Evolutionary conservation across 2,888 invertebrate species (phyloP).

Genomic region (Flexamia atlantica): DNA sequence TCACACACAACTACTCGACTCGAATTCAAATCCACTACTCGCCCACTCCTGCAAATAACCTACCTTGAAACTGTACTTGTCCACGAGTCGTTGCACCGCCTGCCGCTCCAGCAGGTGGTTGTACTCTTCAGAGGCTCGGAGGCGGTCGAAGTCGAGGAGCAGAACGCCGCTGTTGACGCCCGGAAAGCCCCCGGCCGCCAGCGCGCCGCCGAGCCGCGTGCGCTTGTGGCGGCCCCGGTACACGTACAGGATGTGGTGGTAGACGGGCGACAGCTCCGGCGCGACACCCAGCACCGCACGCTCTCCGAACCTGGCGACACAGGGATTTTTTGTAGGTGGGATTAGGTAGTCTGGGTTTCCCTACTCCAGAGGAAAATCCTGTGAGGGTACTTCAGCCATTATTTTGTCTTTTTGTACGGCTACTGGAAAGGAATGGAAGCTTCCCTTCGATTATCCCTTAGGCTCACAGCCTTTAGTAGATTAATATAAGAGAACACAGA

Average conservation of each 20-base stretch:
- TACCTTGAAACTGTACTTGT: conserved; percentile 81
- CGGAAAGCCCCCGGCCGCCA: conserved; percentile 78
- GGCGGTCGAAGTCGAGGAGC: conserved; percentile 82
- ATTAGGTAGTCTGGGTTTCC: too few species aligned
- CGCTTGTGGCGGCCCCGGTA: conserved; percentile 76
- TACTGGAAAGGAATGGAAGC: too few species aligned
- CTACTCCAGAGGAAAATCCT: too few species aligned
- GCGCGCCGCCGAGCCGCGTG: conserved; percentile 72
- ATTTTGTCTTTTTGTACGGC: too few species aligned
- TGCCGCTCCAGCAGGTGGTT: conserved; percentile 77
- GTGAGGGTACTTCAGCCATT: too few species aligned
- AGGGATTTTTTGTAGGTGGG: too few species aligned
- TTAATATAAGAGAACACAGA: too few species aligned
- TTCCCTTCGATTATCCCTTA: too few species aligned
- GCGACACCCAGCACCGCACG: conserved; percentile 84
- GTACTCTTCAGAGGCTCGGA: conserved; percentile 81
- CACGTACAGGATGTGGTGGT: conserved; percentile 84
- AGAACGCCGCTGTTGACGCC: conserved; percentile 91
- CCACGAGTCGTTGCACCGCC: conserved; percentile 77
- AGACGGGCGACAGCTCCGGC: conserved; percentile 87
- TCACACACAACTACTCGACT: too few species aligned
- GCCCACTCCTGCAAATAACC: too few species aligned
- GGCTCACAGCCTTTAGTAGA: too few species aligned
- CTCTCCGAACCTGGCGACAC: conserved; percentile 77
- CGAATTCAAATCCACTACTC: too few species aligned